These are phyloP conservation scores for Trachythela sp. DNA, from an alignment of 64 coral and sea anemone species.

Conservation along the genomic window DNA sequence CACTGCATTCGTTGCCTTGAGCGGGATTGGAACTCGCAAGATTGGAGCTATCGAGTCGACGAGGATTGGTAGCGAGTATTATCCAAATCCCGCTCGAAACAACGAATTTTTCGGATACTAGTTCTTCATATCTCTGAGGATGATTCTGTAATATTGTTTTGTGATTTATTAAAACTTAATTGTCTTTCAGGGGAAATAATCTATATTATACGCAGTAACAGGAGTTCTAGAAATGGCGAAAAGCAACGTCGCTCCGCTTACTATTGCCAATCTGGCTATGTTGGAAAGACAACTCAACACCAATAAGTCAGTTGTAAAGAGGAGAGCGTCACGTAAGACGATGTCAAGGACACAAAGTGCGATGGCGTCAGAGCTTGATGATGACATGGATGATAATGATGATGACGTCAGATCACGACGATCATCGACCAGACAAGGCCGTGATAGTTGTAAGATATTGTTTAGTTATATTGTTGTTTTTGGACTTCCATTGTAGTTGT, in stretches of 20 bases:
- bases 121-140: too few species aligned
- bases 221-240: neutral
- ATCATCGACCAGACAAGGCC: neutral
- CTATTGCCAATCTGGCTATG: neutral
- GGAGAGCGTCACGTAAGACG: neutral
- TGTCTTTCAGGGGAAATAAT: too few species aligned
- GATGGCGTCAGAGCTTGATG: neutral
- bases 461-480: neutral
- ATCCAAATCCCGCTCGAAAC: too few species aligned
- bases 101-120: too few species aligned
- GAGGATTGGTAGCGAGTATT: too few species aligned
- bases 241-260: neutral
- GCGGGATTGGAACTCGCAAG: too few species aligned
- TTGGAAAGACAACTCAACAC: neutral
- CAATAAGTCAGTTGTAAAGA: neutral
- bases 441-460: neutral
- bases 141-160: too few species aligned
- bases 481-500: too few species aligned
- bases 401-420: neutral
- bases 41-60: too few species aligned
- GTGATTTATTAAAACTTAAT: too few species aligned
- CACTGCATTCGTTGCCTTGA: too few species aligned
- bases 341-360: neutral
- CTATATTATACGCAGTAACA: too few species aligned
- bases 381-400: neutral